Evolutionary conservation across 2,797 vertebrate species (phyloP), one percentile per base, ranked within the genome.

Genomic region (Melanotaenia boesemani): DNA sequence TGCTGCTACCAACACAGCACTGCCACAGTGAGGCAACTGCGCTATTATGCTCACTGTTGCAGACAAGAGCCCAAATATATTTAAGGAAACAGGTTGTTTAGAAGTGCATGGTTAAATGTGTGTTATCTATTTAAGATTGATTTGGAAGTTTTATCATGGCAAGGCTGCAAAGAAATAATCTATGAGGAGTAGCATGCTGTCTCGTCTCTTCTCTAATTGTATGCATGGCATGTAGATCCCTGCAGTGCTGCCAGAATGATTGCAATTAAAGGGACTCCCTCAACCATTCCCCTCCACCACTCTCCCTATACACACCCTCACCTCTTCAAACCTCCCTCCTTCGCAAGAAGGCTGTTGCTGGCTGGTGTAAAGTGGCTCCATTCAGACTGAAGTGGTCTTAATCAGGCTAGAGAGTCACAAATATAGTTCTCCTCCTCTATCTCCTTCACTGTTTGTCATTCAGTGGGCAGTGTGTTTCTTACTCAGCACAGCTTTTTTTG

Each of bases 181-280:
- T 52, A 67, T 48, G 57, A 69, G 74, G 71, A 77, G 84, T 72
- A 80, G 81, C 60, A 74, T 63, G 22, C 74, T 54, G 18, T 65
- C 70, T 57, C 61, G 22, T 68, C 50, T 75, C 57, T 55, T 67
- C 56, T 76, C 76, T 91, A 90, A 91, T 91, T 90, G 88, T 88
- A 91, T 90, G 87, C 86, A 81, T 85, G 80, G 77, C 83, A 87
- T 91, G 88, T 82, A 88, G 83, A 90, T 90, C 88, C 93, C 89
- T 85, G 80, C 87, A 92, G 90, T 83, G 89, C 81, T 88, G 86
- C 85, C 86, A 89, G 90, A 86, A 90, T 94, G 93, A 95, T 93
- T 94, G 94, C 93, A 95, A 95, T 95, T 95, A 94, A 93, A 93
- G 92, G 91, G 89, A 92, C 92, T 93, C 86, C 87, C 89, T 79